phyloP scores from a whole-genome alignment of 2,797 vertebrate genomes.

The Acrossocheilus wenchowensis region DNA sequence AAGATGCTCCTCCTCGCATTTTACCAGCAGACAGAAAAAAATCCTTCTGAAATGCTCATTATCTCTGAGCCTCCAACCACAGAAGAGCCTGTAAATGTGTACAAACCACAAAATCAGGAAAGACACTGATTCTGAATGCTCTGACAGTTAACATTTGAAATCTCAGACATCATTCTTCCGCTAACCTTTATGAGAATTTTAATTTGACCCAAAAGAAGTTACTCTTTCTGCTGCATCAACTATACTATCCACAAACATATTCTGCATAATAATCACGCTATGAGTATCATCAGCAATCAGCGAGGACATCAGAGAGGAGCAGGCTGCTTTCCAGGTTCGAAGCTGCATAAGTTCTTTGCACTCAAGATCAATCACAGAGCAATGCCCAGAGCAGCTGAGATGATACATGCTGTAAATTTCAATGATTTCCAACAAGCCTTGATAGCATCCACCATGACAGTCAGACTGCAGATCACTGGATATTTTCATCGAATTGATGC shows the following conservation, averaged over 20 bases:
- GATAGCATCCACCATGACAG: conserved; percentile 20
- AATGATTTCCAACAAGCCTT: conserved; percentile 30
- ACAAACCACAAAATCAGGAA: conserved; percentile 1
- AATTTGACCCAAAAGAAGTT: neutral
- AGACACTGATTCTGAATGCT: neutral
- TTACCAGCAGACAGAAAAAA: conserved; percentile 18
- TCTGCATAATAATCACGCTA: conserved; percentile 14
- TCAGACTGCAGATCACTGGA: conserved; percentile 10
- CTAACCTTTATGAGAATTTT: neutral
- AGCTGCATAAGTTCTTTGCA: neutral
- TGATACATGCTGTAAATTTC: conserved; percentile 17
- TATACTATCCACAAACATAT: neutral
- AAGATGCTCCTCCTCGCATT: conserved; percentile 7
- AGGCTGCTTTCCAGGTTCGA: conserved; percentile 36
- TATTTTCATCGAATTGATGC: neutral
- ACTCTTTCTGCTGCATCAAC: neutral
- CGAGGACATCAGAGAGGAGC: conserved; percentile 15
- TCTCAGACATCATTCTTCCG: neutral
- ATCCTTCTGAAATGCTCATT: conserved; percentile 9
- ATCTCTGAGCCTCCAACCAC: conserved; percentile 3
- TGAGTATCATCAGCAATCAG: conserved; percentile 34
- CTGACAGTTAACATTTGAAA: neutral
- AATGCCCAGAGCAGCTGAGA: conserved; percentile 23
- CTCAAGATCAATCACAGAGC: conserved; percentile 35
- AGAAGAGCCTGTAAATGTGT: conserved; percentile 3